These are phyloP conservation scores for Phalera bucephala DNA, from an alignment of 2,888 invertebrate species.

Conservation along the genomic window DNA sequence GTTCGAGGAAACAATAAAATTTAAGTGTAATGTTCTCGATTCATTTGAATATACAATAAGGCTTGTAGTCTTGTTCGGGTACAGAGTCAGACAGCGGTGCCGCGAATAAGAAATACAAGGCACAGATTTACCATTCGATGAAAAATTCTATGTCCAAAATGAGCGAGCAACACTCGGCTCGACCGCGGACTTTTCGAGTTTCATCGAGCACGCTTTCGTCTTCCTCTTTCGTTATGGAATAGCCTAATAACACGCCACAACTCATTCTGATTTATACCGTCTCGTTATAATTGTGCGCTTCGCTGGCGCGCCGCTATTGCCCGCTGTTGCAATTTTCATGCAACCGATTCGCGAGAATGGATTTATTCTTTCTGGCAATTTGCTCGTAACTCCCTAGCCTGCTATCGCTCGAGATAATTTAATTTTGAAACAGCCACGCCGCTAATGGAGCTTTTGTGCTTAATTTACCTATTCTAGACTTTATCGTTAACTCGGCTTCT, in stretches of 20 bases:
- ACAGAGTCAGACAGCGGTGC: constrained; percentile 19
- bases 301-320: constrained; percentile 71
- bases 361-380: constrained; percentile 76
- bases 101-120: constrained; percentile 36
- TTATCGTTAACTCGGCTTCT: constrained; percentile 31
- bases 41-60: constrained; percentile 37
- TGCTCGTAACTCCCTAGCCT: constrained; percentile 59
- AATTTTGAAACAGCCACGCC: constrained; percentile 50
- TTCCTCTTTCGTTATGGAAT: constrained; percentile 71
- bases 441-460: constrained; percentile 56
- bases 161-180: constrained; percentile 39
- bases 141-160: constrained; percentile 45
- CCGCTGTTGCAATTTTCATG: constrained; percentile 79
- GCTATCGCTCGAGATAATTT: constrained; percentile 61
- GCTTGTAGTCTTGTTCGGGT: constrained; percentile 25
- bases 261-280: constrained; percentile 82
- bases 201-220: constrained; percentile 64
- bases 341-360: constrained; percentile 74
- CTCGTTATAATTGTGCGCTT: constrained; percentile 82
- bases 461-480: constrained; percentile 43
- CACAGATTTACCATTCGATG: constrained; percentile 30
- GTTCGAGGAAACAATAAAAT: constrained; percentile 39
- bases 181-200: constrained; percentile 52
- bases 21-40: constrained; percentile 39
- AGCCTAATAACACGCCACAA: constrained; percentile 82